A percentile compares a stretch with the other conserved stretches of the same genome.
Evolutionary conservation across 2,113 vertebrate species (phyloP).

Genomic region (Phodopus roborovskii): DNA sequence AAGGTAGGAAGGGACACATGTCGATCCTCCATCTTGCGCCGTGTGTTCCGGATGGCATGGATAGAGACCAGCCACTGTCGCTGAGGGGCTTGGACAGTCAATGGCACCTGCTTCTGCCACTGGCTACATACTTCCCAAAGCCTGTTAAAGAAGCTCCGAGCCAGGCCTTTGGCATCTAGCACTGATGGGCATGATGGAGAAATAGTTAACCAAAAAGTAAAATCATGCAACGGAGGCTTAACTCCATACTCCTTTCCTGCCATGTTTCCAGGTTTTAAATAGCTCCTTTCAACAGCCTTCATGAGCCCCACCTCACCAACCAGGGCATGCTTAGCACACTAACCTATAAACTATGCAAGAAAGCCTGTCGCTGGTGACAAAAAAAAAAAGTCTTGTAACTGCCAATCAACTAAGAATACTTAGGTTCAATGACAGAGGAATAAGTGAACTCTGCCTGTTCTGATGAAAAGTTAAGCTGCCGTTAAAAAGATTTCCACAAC

Average conservation of each 20-base stretch:
- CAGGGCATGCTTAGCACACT: neutral
- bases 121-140: constrained; percentile 86
- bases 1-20: constrained; percentile 91
- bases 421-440: neutral
- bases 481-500: constrained; percentile 42
- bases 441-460: neutral
- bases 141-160: constrained; percentile 89
- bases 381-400: neutral
- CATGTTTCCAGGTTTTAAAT: neutral
- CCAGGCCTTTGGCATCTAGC: constrained; percentile 88
- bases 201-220: neutral
- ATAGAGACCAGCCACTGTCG: constrained; percentile 86
- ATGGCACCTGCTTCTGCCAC: constrained; percentile 86
- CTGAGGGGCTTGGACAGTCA: neutral
- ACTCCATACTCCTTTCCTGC: neutral
- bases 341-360: neutral
- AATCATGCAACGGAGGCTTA: neutral
- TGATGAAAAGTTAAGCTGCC: constrained; percentile 12
- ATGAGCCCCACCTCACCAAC: neutral
- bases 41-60: constrained; percentile 94
- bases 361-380: neutral
- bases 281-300: neutral
- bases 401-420: neutral
- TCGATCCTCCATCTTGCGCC: constrained; percentile 97
- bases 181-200: constrained; percentile 82